Conservation (phyloP, 2,797 vertebrate species). For the Catharus ustulatus region DNA sequence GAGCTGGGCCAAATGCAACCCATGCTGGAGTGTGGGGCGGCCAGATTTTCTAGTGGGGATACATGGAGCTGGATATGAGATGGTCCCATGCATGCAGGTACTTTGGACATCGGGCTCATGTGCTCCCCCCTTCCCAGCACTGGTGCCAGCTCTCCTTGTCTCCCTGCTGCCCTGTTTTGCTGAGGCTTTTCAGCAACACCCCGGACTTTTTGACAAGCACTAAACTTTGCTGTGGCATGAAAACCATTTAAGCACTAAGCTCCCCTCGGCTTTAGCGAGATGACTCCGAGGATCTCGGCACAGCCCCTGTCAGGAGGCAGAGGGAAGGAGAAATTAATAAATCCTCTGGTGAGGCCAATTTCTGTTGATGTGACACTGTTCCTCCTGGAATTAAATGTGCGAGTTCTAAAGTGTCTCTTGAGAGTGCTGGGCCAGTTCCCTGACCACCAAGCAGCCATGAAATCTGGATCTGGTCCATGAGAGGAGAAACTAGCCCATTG, state of each 20-base stretch:
- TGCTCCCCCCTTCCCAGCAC: not conserved
- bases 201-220: slow-evolving; percentile 71
- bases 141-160: not conserved
- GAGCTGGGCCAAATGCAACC: not conserved
- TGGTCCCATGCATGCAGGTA: rapidly evolving
- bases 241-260: slow-evolving; percentile 82
- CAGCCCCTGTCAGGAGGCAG: slow-evolving; percentile 68
- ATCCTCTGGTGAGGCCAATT: slow-evolving; percentile 60
- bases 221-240: slow-evolving; percentile 70
- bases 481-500: not conserved
- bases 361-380: slow-evolving; percentile 10
- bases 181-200: slow-evolving; percentile 62
- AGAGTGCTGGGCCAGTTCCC: not conserved
- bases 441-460: not conserved
- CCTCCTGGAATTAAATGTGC: slow-evolving; percentile 43
- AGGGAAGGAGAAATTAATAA: slow-evolving; percentile 75
- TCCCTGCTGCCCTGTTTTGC: slow-evolving; percentile 65
- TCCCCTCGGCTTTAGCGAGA: slow-evolving; percentile 60
- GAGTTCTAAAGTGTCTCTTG: not conserved
- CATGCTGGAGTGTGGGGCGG: not conserved
- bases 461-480: not conserved
- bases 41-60: not conserved
- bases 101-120: not conserved
- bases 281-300: slow-evolving; percentile 61
- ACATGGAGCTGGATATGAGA: rapidly evolving